These are phyloP conservation scores for Gastracanthus pulcherrimus DNA, from an alignment of 2,888 invertebrate species.

Conservation along the genomic window DNA sequence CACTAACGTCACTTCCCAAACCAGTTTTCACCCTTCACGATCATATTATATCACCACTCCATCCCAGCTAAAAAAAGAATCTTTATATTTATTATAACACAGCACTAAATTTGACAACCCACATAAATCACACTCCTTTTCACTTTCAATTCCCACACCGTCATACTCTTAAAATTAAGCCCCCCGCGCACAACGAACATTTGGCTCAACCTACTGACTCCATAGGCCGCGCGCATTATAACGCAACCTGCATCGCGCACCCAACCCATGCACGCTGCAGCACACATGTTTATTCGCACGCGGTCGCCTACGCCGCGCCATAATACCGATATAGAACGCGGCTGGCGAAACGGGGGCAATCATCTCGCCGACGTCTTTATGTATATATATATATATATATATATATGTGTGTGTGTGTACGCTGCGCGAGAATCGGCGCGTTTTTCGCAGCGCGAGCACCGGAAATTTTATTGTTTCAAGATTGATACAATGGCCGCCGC, in stretches of 20 bases:
- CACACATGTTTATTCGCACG: background rate
- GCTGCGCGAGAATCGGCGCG: background rate
- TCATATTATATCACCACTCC: too few relatives aligned
- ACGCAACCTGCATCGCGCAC: background rate
- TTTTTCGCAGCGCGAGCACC: background rate
- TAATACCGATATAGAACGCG: background rate
- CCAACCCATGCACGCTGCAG: background rate
- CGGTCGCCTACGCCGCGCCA: background rate
- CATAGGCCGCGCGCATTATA: background rate
- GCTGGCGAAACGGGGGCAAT: constrained; percentile 11
- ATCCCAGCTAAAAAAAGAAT: too few relatives aligned
- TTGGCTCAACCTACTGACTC: background rate
- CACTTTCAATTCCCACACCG: background rate
- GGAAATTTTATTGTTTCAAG: constrained; percentile 1
- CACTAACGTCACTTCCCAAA: too few relatives aligned
- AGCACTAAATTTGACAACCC: background rate
- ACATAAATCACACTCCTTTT: background rate
- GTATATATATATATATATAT: background rate
- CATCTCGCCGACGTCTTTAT: background rate
- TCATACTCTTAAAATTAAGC: too few relatives aligned
- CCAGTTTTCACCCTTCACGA: background rate
- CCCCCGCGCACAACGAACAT: background rate
- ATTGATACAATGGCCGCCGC: background rate
- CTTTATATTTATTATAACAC: background rate
- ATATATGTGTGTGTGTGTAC: too few relatives aligned